Conservation (phyloP, 2,113 vertebrate species). For the Ciconia boyciana region DNA sequence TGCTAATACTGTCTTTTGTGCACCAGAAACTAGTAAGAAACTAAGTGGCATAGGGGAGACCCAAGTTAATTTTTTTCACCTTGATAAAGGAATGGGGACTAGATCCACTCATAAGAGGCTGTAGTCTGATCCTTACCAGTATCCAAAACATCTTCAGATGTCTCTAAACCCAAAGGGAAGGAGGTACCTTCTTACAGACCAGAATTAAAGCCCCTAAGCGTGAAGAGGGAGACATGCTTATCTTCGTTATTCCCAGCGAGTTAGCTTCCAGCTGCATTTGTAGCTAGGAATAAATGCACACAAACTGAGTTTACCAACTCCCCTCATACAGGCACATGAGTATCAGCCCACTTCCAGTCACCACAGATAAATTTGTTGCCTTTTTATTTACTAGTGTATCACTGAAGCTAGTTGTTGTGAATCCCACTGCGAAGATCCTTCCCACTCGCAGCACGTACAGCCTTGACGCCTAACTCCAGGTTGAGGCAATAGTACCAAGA, state of each 20-base stretch:
- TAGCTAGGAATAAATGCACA: neutral
- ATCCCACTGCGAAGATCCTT: neutral
- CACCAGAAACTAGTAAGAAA: neutral
- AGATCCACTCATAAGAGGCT: neutral
- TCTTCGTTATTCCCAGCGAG: rapidly evolving
- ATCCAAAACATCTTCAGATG: neutral
- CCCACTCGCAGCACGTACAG: neutral
- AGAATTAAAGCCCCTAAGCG: neutral
- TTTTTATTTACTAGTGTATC: neutral
- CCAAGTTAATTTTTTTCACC: neutral
- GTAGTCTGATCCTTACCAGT: neutral
- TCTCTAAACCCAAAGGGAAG: neutral
- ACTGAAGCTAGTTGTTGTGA: neutral
- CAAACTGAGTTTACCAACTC: neutral
- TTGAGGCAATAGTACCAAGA: neutral
- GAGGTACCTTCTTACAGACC: neutral
- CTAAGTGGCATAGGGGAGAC: neutral
- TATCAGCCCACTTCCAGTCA: neutral
- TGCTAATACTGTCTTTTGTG: neutral
- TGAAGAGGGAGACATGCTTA: neutral
- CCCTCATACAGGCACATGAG: neutral
- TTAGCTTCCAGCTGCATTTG: neutral
- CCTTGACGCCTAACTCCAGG: neutral
- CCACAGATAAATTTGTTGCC: neutral
- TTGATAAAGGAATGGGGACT: neutral